Evolutionary conservation across 2,113 vertebrate genomes (phyloP), one percentile per base, ranked within the genome.

Genomic region (Hemiscyllium ocellatum): DNA sequence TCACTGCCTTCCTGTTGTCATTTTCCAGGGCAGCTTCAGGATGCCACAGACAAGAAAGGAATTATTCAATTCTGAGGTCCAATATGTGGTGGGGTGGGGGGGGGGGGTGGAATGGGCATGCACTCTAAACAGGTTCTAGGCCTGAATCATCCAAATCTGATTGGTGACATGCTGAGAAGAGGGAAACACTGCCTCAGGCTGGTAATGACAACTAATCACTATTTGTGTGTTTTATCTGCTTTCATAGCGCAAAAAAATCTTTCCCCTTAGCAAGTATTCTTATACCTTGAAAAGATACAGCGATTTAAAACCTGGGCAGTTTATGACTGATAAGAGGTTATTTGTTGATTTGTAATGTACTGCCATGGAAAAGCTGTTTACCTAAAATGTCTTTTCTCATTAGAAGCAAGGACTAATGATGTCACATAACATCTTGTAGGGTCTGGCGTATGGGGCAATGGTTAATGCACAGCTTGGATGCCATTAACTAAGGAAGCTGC

Each of bases 1-100:
- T 12, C 65, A n/a, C 89, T 96, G 96, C 96, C 96, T 96, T 95
- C 97, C 97, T 3, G 96, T 96, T 97, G 97, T 96, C 96, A 96
- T 96, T 96, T 96, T 96, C 96, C 96, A 87, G 87, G 96, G 95
- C 96, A 96, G 96, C 96, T 96, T 96, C 95, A 33, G 15, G 95
- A 96, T 96, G 96, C 96, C 96, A 96, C 95, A 69, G 65, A 78
- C 37, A 96, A 52, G 24, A 85, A 90, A n/a, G 96, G 96, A 69
- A 96, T 96, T 96, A 96, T 56, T 96, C 47, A 8, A 50, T 94
- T 70, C 95, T 95, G 96, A 56, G 95, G 96, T 96, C 96, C 96
- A 96, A 70, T 17, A 96, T 94, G 95, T 94, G 17, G 56, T 7
- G 10, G 56, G 42, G 96, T 96, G 29, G 26, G 33, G 12, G 42